Base-by-base conservation (phyloP, 2,888 invertebrate genomes). In the Arge pagana region DNA sequence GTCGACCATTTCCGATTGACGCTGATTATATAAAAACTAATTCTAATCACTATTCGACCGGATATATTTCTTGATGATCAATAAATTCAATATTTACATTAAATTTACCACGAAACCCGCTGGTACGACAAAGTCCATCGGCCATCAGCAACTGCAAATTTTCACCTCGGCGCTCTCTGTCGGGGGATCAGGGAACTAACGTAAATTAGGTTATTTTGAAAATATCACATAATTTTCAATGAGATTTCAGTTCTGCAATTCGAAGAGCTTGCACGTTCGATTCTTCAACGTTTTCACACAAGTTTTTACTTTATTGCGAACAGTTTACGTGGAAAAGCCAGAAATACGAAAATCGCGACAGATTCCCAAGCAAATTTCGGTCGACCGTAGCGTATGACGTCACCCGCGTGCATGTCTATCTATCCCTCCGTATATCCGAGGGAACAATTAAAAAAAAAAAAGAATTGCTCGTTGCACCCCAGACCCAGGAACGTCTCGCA, bases 81-180 rank as follows among this genome's bases (percentile, higher is more conserved):
- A 57, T 60, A 56, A 39, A 57, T 61, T 53, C 62, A 55, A 65
- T 70, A 70, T 71, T 70, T 70, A 70, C 70, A 63, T 70, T 70
- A 65, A 65, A 64, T 64, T 63, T 59, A 64, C 62, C 66, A 63
- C 57, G 62, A 67, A 64, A 63, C 61, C 60, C 56, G 55, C 60
- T 57, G 60, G 61, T 61, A 65, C 67, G 64, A 61, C 63, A 62
- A 66, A 64, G 61, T 65, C 68, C 63, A 66, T 66, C 58, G 58
- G 66, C 64, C 64, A 67, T 66, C 58, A 59, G 66, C 62, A 66
- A 67, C 67, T 67, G 64, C 60, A 55, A 57, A 50, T 57, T 50
- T 45, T 15, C 16, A 15, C 23, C 7, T 23, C n/a, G 24, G 2
- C 23, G 45, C 6, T 35, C 31, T 45, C 45, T 45, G 40, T 28